A percentile compares a stretch with the other conserved stretches of the same genome.
phyloP scores from a whole-genome alignment of 2,888 invertebrate genomes.

The Aporophyla nigra region DNA sequence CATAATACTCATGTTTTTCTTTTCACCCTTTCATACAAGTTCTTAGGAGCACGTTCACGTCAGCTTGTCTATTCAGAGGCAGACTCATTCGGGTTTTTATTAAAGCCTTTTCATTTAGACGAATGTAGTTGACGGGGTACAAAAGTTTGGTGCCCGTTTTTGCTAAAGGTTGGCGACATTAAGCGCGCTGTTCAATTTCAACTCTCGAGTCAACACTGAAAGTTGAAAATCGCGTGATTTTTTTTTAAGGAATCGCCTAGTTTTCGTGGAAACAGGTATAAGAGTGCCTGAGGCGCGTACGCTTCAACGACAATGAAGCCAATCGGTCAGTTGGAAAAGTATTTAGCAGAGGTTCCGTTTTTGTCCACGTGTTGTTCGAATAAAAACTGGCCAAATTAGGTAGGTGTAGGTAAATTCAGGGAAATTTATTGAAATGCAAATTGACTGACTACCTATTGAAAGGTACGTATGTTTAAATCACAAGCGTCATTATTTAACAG shows the following conservation, averaged over 20 bases:
- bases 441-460: background rate
- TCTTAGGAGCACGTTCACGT: conserved; percentile 65
- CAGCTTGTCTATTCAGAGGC: conserved; percentile 68
- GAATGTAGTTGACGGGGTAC: conserved; percentile 63
- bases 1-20: conserved; percentile 47
- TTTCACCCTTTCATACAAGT: conserved; percentile 52
- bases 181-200: background rate
- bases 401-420: background rate
- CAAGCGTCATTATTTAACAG: background rate
- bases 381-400: background rate
- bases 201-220: background rate
- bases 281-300: conserved; percentile 55
- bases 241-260: background rate
- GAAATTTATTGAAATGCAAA: background rate
- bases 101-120: conserved; percentile 71
- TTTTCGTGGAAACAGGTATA: background rate
- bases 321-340: conserved; percentile 79
- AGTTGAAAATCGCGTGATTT: background rate
- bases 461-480: background rate
- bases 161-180: background rate
- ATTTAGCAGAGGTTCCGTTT: conserved; percentile 49
- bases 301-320: conserved; percentile 71
- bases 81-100: conserved; percentile 67
- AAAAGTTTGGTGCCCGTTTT: conserved; percentile 40
- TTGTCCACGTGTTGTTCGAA: conserved; percentile 29